phyloP scores from a whole-genome alignment of 2,888 invertebrate species.

The Aphodius sticticus region DNA sequence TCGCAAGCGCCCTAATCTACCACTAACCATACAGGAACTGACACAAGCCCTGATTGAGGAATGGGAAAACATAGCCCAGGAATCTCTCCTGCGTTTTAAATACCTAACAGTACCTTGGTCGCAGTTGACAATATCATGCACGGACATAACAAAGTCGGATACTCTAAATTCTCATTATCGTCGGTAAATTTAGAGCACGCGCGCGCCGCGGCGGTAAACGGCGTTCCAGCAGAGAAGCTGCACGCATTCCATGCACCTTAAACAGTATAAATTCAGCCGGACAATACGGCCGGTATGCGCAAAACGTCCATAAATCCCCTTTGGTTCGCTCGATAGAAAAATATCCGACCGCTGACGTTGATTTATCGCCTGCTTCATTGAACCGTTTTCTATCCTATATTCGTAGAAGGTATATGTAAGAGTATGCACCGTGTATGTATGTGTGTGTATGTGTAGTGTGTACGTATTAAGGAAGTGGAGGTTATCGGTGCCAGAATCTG shows the following conservation, averaged over 20 bases:
- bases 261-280: conserved; percentile 35
- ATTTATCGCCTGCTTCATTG: conserved; percentile 21
- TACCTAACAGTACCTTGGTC: not conserved
- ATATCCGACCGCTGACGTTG: conserved; percentile 14
- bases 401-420: not conserved
- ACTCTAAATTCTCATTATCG: conserved; percentile 38
- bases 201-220: conserved; percentile 33
- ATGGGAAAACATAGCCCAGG: no score
- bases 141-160: conserved; percentile 7
- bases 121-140: not conserved
- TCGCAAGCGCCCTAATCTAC: no score
- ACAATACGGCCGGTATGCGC: conserved; percentile 32
- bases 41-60: no score
- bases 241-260: conserved; percentile 38
- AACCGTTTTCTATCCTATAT: conserved; percentile 26
- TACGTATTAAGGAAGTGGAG: not conserved
- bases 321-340: conserved; percentile 11
- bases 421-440: not conserved
- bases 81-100: no score
- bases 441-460: not conserved
- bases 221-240: conserved; percentile 36
- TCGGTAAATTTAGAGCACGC: conserved; percentile 33
- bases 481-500: not conserved
- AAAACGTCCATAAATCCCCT: conserved; percentile 21
- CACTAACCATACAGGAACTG: no score